These are phyloP conservation scores for Protophormia terraenovae DNA, from an alignment of 2,888 invertebrate species.

Conservation along the genomic window DNA sequence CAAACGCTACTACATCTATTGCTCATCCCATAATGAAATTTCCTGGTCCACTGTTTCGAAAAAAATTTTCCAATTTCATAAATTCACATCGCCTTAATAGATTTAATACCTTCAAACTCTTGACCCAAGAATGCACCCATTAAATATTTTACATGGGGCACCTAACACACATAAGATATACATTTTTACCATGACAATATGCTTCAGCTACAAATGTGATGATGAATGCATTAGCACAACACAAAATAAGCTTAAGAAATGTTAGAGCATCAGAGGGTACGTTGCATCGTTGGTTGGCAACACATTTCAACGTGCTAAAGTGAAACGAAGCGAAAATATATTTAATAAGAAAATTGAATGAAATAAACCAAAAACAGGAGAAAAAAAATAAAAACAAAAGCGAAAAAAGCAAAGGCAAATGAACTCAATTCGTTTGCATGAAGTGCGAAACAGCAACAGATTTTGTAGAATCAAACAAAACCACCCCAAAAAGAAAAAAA, in stretches of 20 bases:
- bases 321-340: slow-evolving; percentile 49
- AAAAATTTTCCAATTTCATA: no score
- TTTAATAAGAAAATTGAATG: slow-evolving; percentile 46
- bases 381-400: not conserved
- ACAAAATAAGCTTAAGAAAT: slow-evolving; percentile 7
- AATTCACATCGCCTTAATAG: not conserved
- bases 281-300: not conserved
- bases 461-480: slow-evolving; percentile 8
- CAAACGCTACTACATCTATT: no score
- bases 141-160: not conserved
- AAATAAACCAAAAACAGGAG: not conserved
- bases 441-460: slow-evolving; percentile 44
- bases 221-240: slow-evolving; percentile 42
- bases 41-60: no score
- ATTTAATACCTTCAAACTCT: not conserved
- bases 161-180: slow-evolving; percentile 15
- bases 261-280: not conserved
- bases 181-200: slow-evolving; percentile 42
- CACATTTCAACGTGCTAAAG: not conserved
- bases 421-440: not conserved
- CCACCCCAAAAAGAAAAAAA: not conserved
- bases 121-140: no score
- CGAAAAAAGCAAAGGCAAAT: slow-evolving; percentile 39
- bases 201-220: slow-evolving; percentile 31
- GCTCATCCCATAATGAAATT: no score